phyloP scores from a whole-genome alignment of 2,797 vertebrate genomes.

The Bufotes viridis region DNA sequence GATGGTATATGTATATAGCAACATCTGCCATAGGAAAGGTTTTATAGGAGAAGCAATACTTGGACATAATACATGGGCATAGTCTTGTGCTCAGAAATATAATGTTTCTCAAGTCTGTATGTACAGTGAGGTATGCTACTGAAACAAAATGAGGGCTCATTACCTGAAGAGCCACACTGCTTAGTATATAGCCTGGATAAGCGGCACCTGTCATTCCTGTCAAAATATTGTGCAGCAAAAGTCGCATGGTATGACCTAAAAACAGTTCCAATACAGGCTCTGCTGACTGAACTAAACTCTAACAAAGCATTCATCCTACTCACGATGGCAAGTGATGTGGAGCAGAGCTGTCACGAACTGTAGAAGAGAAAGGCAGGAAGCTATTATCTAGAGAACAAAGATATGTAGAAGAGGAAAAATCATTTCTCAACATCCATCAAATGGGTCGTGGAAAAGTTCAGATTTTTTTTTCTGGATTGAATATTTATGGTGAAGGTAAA shows the following conservation, averaged over 20 bases:
- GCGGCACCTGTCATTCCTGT: constrained; percentile 8
- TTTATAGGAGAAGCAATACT: neutral
- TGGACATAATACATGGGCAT: neutral
- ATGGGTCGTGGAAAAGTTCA: constrained; percentile 49
- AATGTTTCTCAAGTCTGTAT: neutral
- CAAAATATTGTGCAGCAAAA: neutral
- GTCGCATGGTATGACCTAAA: constrained; percentile 25
- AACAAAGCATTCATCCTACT: constrained; percentile 53
- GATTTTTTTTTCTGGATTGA: constrained; percentile 17
- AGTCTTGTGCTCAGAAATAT: neutral
- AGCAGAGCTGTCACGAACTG: constrained; percentile 55
- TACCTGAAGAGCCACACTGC: neutral
- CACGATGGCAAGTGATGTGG: constrained; percentile 45
- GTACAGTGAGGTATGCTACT: no score
- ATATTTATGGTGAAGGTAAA: constrained; percentile 39
- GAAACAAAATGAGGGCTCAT: neutral
- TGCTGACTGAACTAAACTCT: constrained; percentile 37
- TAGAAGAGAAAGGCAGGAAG: constrained; percentile 49
- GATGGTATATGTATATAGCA: neutral
- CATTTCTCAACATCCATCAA: constrained; percentile 54
- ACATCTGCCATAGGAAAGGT: neutral
- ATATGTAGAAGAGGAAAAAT: constrained; percentile 30
- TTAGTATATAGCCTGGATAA: constrained; percentile 4
- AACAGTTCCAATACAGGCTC: constrained; percentile 42
- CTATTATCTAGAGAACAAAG: constrained; percentile 58